These are phyloP conservation scores for Latheticus oryzae DNA, from an alignment of 2,888 invertebrate genomes.

Conservation along the genomic window DNA sequence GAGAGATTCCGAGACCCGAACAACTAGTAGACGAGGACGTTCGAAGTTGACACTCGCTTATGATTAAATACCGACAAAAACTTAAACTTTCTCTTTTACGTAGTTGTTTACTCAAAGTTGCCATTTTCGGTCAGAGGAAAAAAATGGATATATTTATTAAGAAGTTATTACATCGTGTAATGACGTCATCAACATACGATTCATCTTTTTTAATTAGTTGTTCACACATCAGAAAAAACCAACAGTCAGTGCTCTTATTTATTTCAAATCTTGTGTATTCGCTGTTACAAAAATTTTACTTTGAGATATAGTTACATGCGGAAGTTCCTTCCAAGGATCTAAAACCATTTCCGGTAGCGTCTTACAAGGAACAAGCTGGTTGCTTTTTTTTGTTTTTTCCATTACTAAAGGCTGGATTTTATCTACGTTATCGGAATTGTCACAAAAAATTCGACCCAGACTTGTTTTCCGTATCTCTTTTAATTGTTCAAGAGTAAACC, in stretches of 20 bases:
- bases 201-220: no score
- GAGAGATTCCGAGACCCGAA: constrained; percentile 43
- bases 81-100: constrained; percentile 36
- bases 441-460: constrained; percentile 80
- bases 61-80: constrained; percentile 20
- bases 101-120: constrained; percentile 20
- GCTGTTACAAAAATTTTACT: no score
- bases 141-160: neutral
- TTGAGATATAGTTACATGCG: no score
- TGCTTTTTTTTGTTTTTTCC: constrained; percentile 69
- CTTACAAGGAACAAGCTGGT: constrained; percentile 75
- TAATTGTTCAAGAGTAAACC: constrained; percentile 82
- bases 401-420: constrained; percentile 77
- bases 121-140: constrained; percentile 6
- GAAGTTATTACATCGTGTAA: constrained; percentile 23
- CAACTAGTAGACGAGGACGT: constrained; percentile 40
- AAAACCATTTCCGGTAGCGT: constrained; percentile 71
- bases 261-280: no score
- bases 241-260: no score
- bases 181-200: constrained; percentile 31
- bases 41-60: constrained; percentile 34
- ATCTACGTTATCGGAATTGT: constrained; percentile 77
- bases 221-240: no score
- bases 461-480: constrained; percentile 82
- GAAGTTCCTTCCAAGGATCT: constrained; percentile 68